Evolutionary conservation across 2,888 invertebrate species (phyloP).

Genomic region (Zaprionus lineosus): DNA sequence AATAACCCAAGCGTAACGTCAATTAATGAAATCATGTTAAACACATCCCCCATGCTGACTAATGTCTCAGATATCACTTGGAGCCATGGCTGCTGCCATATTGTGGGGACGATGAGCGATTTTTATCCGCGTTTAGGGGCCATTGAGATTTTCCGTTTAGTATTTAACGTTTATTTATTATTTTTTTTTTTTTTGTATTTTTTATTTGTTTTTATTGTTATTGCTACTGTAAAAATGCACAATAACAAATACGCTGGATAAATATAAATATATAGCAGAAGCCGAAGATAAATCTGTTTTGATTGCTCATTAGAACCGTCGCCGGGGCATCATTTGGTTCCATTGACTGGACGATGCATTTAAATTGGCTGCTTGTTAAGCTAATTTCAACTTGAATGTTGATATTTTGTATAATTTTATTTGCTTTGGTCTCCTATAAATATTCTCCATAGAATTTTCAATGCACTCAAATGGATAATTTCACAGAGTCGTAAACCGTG

Average conservation of each 20-base stretch:
- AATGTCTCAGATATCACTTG: slow-evolving; percentile 34
- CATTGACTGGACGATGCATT: slow-evolving; percentile 14
- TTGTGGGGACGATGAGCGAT: slow-evolving; percentile 35
- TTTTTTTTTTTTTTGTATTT: no score
- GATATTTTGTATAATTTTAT: slow-evolving; percentile 2
- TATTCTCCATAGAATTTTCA: no score
- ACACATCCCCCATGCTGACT: slow-evolving; percentile 39
- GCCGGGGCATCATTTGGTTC: slow-evolving; percentile 27
- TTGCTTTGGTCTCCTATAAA: not conserved
- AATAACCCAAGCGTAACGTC: slow-evolving; percentile 40
- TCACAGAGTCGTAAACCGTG: no score
- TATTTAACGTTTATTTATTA: no score
- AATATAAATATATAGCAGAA: slow-evolving; percentile 31
- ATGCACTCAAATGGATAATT: no score
- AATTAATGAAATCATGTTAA: slow-evolving; percentile 41
- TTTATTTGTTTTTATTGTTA: slow-evolving; percentile 32
- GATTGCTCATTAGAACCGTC: slow-evolving; percentile 46
- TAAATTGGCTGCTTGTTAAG: slow-evolving; percentile 14
- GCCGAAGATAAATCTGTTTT: slow-evolving; percentile 45
- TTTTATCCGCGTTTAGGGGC: slow-evolving; percentile 41
- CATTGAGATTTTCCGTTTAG: no score
- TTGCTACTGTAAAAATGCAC: slow-evolving; percentile 34
- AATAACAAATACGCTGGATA: slow-evolving; percentile 1
- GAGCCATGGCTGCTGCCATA: no score
- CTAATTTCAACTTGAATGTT: slow-evolving; percentile 1